phyloP scores from a whole-genome alignment of 2,797 vertebrate genomes.

The Triplophysa yarkandensis region DNA sequence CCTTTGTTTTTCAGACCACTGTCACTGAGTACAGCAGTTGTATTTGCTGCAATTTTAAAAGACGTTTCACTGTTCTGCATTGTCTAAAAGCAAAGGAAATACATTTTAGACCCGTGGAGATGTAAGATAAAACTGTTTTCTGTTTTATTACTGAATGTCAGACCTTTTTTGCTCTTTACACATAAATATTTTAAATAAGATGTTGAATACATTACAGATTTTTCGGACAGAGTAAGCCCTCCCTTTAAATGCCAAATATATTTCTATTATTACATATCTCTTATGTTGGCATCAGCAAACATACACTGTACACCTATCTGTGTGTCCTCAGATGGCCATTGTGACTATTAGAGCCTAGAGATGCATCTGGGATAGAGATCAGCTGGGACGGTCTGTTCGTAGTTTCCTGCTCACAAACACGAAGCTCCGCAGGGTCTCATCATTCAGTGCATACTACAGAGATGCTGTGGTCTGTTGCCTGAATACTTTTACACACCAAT shows the following conservation, averaged over 20 bases:
- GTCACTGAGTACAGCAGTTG: not conserved
- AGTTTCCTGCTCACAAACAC: constrained; percentile 43
- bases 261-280: not conserved
- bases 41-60: no score
- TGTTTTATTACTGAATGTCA: no score
- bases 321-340: constrained; percentile 57
- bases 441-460: constrained; percentile 15
- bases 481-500: not conserved
- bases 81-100: no score
- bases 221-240: no score
- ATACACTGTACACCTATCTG: not conserved
- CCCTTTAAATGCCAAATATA: not conserved
- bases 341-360: constrained; percentile 61
- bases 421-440: constrained; percentile 39
- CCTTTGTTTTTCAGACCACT: constrained; percentile 8
- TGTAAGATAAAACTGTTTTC: no score
- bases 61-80: no score
- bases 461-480: not conserved
- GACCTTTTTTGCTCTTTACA: no score
- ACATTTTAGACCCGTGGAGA: no score
- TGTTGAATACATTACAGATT: no score
- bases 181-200: no score
- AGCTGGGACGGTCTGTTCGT: constrained; percentile 52
- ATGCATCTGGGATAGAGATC: constrained; percentile 52
- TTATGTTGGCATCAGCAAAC: no score